Evolutionary conservation across 2,888 invertebrate genomes (phyloP), one percentile per base, ranked within the genome.

Genomic region (Agriotes lineatus): DNA sequence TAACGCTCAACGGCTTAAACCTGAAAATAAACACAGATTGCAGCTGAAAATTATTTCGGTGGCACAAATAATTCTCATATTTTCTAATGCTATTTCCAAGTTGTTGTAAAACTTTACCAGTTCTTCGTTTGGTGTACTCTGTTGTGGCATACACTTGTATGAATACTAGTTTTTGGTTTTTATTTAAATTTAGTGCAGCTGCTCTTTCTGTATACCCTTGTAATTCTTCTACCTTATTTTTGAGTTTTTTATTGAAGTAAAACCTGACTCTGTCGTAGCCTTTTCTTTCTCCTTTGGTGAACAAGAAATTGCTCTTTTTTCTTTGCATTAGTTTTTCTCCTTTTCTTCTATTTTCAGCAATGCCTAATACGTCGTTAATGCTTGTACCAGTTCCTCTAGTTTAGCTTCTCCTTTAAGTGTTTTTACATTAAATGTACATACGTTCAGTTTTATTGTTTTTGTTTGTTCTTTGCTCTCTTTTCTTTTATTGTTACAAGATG

Each of bases 151-250:
- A 39, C 9, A 39, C 39, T 39, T 39, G 39, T 14, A 39, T 12
- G 1, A 39, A 14, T 39, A 2, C n/a, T 12, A 39, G 2, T 2
- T 2, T 2, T 39, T n/a, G 2, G 1, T 39, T 12, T 44, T 19
- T 9, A 16, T n/a, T 19, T 19, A 44, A 44, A 6, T 44, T 9
- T 16, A 44, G 3, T 44, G 44, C 4, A 6, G 18, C 16, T 16
- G 18, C 16, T 44, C 16, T 44, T 44, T 44, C 44, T 44, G 44
- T 14, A 19, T 6, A 44, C 18, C 44, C 44, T 44, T 44, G 44
- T 9, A 44, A 19, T 37, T 37, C 37, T 12, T 37, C n/a, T 37
- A 37, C n/a, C 6, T 37, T 7, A n/a, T n/a, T n/a, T 7, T 3
- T 37, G 6, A 37, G 30, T 37, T 37, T 37, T 37, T 37, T 37